Conservation (phyloP, 2,797 vertebrate genomes). For the Arnoldichthys spilopterus region DNA sequence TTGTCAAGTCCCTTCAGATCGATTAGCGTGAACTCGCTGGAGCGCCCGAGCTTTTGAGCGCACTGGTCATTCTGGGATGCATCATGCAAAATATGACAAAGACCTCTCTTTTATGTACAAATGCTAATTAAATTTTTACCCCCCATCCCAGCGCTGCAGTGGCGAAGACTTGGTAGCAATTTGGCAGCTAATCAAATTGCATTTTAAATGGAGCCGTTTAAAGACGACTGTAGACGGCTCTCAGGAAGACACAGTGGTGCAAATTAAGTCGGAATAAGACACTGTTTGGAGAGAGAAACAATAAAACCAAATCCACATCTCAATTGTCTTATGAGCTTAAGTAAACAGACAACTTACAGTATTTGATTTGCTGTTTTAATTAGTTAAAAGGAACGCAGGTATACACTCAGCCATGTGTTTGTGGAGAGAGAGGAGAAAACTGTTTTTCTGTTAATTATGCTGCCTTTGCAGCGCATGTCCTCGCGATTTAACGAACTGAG, state of each 20-base stretch:
- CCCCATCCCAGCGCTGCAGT: conserved; percentile 77
- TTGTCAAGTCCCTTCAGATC: conserved; percentile 76
- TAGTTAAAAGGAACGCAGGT: conserved; percentile 74
- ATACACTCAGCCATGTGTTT: conserved; percentile 65
- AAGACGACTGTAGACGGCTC: conserved; percentile 81
- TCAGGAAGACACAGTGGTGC: conserved; percentile 76
- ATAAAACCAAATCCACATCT: conserved; percentile 71
- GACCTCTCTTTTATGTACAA: conserved; percentile 84
- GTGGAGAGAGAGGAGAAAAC: conserved; percentile 64
- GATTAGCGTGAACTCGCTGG: conserved; percentile 78
- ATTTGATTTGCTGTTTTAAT: conserved; percentile 75
- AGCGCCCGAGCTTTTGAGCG: conserved; percentile 80
- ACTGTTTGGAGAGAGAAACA: conserved; percentile 72
- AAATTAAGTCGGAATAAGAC: conserved; percentile 79
- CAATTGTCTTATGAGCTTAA: conserved; percentile 73
- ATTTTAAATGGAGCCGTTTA: conserved; percentile 88
- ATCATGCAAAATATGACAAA: conserved; percentile 80
- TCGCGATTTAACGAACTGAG: conserved; percentile 71
- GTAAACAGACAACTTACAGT: conserved; percentile 71
- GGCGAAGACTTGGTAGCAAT: conserved; percentile 84
- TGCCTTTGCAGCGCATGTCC: conserved; percentile 64
- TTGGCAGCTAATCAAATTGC: conserved; percentile 89
- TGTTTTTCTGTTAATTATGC: conserved; percentile 76
- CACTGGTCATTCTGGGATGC: conserved; percentile 83
- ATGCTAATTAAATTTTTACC: conserved; percentile 84